Evolutionary conservation across 2,113 vertebrate genomes (phyloP).

Genomic region (Aptenodytes forsteri): DNA sequence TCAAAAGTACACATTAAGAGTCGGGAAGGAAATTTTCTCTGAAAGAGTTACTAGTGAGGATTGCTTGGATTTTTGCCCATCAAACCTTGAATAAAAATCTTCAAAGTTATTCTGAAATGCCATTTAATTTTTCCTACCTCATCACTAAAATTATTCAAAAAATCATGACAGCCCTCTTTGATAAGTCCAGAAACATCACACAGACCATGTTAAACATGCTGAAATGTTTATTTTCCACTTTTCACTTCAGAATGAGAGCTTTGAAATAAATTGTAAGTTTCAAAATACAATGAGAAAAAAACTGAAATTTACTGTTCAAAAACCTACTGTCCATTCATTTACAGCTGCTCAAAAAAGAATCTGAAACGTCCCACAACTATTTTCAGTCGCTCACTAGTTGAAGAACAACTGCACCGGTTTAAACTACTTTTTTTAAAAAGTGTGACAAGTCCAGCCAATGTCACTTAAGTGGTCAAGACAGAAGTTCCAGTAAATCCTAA

Average conservation of each 20-base stretch:
- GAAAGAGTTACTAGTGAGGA: background rate
- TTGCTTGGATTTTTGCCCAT: constrained; percentile 12
- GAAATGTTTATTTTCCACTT: background rate
- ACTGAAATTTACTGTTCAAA: background rate
- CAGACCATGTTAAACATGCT: background rate
- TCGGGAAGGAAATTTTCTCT: background rate
- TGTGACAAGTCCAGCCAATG: background rate
- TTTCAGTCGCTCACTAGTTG: background rate
- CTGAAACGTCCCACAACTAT: background rate
- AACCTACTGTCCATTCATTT: background rate
- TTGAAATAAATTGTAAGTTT: background rate
- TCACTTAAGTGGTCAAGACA: background rate
- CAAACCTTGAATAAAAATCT: background rate
- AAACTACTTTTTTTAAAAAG: background rate
- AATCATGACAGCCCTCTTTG: background rate
- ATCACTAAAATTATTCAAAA: background rate
- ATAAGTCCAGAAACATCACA: background rate
- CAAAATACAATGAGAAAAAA: background rate
- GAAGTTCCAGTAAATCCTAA: constrained; percentile 18
- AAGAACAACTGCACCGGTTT: background rate
- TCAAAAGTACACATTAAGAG: background rate
- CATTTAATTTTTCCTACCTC: background rate
- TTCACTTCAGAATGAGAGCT: background rate
- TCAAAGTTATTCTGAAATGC: background rate
- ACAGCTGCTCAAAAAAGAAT: background rate